phyloP scores from a whole-genome alignment of 1,140 invertebrate species.

The Pseudomyrmex concolor region DNA sequence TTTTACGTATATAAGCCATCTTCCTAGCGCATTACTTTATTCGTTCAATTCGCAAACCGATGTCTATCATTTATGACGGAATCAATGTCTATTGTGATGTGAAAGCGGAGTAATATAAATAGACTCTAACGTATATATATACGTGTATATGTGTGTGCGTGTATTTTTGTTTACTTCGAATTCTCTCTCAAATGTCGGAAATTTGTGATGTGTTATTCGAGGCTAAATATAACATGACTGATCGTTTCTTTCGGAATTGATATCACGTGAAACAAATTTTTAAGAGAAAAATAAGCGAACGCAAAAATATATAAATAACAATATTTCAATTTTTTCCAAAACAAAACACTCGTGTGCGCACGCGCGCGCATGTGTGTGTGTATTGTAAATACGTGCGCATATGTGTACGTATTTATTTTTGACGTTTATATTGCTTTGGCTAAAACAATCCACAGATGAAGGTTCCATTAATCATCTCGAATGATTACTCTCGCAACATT shows the following conservation, averaged over 20 bases:
- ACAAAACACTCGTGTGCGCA: no score
- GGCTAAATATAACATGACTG: no score
- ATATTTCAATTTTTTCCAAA: no score
- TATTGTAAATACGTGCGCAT: no score
- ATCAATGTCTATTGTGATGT: slow-evolving; percentile 40
- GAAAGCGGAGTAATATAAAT: not conserved
- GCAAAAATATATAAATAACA: no score
- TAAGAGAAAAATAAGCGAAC: not conserved
- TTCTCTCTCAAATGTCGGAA: no score
- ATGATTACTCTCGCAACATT: slow-evolving; percentile 71
- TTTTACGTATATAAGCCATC: slow-evolving; percentile 3
- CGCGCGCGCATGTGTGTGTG: no score
- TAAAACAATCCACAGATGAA: slow-evolving; percentile 19
- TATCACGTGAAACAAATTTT: no score
- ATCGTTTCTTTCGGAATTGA: no score
- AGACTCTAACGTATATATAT: not conserved
- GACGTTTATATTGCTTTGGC: not conserved
- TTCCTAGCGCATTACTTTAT: not conserved
- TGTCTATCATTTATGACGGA: slow-evolving; percentile 39
- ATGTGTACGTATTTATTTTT: slow-evolving; percentile 2
- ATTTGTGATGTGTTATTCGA: no score
- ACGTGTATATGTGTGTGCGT: no score
- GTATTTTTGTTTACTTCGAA: no score
- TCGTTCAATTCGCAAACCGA: slow-evolving; percentile 1
- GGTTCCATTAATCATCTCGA: slow-evolving; percentile 77